A percentile compares a stretch with the other conserved stretches of the same genome.
Conservation (phyloP, 2,797 vertebrate species). For the Micropoecilia bifurca region DNA sequence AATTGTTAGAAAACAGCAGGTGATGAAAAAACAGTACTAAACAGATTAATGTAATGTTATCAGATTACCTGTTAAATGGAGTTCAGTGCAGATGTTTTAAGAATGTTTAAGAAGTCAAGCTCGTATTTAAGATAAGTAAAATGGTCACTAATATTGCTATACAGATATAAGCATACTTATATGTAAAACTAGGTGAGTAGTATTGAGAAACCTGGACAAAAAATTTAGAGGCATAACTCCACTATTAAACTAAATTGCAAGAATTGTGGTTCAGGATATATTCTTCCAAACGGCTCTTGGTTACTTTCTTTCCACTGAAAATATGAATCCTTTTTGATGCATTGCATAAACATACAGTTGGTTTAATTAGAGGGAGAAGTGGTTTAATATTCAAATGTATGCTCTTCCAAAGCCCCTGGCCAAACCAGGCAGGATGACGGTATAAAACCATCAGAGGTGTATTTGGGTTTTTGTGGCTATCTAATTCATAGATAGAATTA, state of each 20-base stretch:
- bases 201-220: background rate
- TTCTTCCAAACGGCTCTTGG: background rate
- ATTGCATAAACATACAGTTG: conserved; percentile 1
- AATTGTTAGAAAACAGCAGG: background rate
- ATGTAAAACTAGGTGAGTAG: background rate
- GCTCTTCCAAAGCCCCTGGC: background rate
- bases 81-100: background rate
- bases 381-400: conserved; percentile 10
- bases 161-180: background rate
- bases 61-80: background rate
- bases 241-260: background rate
- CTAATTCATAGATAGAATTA: background rate
- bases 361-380: background rate
- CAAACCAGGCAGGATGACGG: conserved; percentile 1
- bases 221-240: background rate
- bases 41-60: background rate
- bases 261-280: background rate
- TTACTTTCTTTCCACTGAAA: background rate
- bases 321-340: background rate
- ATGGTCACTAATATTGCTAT: background rate
- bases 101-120: background rate
- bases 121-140: background rate
- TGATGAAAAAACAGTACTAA: background rate
- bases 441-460: background rate
- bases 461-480: conserved; percentile 1